A percentile compares a stretch with the other conserved stretches of the same genome.
phyloP scores from a whole-genome alignment of 92 coral and sea anemone species.

The Bergia sp. region DNA sequence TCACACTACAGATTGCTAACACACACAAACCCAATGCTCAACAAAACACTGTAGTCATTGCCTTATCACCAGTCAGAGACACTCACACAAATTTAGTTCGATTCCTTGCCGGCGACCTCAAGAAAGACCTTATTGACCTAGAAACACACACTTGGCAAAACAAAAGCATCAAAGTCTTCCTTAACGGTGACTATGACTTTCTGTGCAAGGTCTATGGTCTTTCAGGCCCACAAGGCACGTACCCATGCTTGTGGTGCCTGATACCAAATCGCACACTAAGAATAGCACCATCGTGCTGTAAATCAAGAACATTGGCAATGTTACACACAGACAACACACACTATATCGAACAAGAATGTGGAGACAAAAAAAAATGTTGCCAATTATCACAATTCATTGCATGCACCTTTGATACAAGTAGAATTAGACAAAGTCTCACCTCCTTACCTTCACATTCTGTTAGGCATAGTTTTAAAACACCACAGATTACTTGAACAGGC shows the following conservation, averaged over 20 bases:
- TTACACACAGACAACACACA: no score
- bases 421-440: no score
- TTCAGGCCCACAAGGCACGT: neutral
- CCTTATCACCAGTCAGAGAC: neutral
- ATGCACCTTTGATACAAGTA: no score
- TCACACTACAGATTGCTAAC: neutral
- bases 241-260: no score
- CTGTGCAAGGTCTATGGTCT: neutral
- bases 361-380: no score
- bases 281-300: no score
- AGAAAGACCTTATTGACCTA: neutral
- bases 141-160: neutral
- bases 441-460: no score
- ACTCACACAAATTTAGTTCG: neutral
- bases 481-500: no score
- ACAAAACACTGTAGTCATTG: neutral
- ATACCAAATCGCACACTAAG: neutral
- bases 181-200: neutral
- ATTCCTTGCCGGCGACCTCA: neutral
- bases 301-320: no score
- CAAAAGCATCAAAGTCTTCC: neutral
- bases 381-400: no score
- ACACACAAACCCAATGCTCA: neutral
- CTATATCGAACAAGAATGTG: no score
- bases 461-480: no score